Base-by-base conservation (phyloP, 2,113 vertebrate species). In the Psilopsiagon aurifrons region DNA sequence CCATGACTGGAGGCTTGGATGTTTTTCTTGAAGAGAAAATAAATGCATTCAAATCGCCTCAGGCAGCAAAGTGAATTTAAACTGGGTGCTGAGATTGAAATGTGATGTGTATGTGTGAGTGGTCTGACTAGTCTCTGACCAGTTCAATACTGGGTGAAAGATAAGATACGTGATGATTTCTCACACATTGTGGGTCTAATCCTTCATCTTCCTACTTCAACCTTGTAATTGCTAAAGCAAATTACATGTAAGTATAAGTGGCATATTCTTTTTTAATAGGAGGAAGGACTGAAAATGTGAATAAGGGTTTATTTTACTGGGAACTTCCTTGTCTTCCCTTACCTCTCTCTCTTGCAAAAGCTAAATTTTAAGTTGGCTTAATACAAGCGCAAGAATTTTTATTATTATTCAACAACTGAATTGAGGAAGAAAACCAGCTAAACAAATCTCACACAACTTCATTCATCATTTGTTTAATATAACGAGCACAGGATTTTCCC, bases 191-290 rank as follows among this genome's bases (percentile, higher is more conserved):
- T 27, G 16, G 70, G 10, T 51, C 60, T 59, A 57, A 16, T 14
- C 46, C 17, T 91, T 89, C 7, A 33, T 71, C 82, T 20, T 73
- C 19, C 12, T 63, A 27, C 39, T 68, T 95, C 35, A 33, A 6
- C 78, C 41, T 44, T 92, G 13, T 66, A 44, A 44, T 60, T 86
- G 19, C 88, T 88, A 80, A 77, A 76, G n/a, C 27, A 87, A 82
- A 85, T 87, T 57, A 35, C 37, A 17, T 43, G 29, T 22, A 66
- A 46, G 14, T n/a, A 22, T 78, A 46, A 95, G 54, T 2, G 2
- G n/a, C 2, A 0, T 62, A 20, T 70, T 90, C 37, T 88, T 79
- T 86, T 83, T 62, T 84, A 49, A 5, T 54, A 24, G 31, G 44
- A 60, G 6, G 29, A 54, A 49, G 57, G 75, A 43, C 29, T 90